These are phyloP conservation scores for Heteronetta atricapilla DNA, from an alignment of 2,113 vertebrate species.

Conservation along the genomic window DNA sequence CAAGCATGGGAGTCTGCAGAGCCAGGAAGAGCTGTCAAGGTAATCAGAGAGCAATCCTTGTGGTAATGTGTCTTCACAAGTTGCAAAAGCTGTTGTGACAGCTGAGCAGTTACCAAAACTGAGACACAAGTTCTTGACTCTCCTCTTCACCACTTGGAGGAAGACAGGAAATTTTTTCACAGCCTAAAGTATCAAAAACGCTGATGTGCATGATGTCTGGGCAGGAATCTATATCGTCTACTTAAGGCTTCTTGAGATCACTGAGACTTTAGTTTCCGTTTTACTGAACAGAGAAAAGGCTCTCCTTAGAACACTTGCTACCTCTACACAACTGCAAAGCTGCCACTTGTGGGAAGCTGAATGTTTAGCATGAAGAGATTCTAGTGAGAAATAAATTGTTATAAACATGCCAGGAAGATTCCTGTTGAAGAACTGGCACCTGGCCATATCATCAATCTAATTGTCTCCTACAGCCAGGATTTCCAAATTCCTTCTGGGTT, in stretches of 20 bases:
- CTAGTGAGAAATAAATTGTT: neutral
- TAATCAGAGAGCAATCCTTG: slow-evolving; percentile 33
- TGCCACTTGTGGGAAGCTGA: neutral
- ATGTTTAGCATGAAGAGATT: neutral
- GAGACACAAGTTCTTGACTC: neutral
- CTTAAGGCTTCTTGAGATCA: neutral
- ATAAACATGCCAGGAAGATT: neutral
- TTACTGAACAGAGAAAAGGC: neutral
- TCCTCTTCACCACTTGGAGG: neutral
- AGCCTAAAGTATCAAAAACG: neutral
- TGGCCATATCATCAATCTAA: neutral
- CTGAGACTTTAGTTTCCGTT: neutral
- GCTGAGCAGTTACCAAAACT: neutral
- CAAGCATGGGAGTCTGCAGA: slow-evolving; percentile 88
- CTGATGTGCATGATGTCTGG: neutral
- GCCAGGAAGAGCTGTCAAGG: slow-evolving; percentile 86
- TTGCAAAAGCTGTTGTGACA: neutral
- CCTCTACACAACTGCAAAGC: neutral
- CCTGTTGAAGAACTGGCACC: neutral
- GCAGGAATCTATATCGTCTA: neutral
- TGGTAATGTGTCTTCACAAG: neutral
- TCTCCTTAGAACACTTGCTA: neutral
- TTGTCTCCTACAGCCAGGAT: neutral
- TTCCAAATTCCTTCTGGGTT: neutral
- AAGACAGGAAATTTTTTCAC: neutral